Percentiles rank a stretch among this genome's conserved stretches.
These are phyloP conservation scores for human (Homo sapiens) DNA, from an alignment of 2,113 vertebrate genomes.

Conservation along the genomic window GRCh38 chr2:241023001-241023500, in stretches of 20 bases:
- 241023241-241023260: neutral
- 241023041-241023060: neutral
- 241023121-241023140: neutral
- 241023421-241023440: neutral
- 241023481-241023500: neutral
- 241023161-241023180: neutral
- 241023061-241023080: neutral
- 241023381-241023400: neutral
- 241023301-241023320: neutral
- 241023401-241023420: neutral
- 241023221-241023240: neutral
- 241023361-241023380: neutral
- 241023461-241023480: neutral
- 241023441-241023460: neutral
- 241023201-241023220: neutral
- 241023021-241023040: neutral
- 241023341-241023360: neutral
- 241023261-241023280: neutral
- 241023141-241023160: neutral
- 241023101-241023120: neutral
- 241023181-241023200: neutral
- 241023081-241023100: neutral
- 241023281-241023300: neutral
- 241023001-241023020: neutral
- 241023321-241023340: too few species aligned